These are phyloP conservation scores for Australoheros scitulus DNA, from an alignment of 2,113 vertebrate genomes.

Conservation along the genomic window DNA sequence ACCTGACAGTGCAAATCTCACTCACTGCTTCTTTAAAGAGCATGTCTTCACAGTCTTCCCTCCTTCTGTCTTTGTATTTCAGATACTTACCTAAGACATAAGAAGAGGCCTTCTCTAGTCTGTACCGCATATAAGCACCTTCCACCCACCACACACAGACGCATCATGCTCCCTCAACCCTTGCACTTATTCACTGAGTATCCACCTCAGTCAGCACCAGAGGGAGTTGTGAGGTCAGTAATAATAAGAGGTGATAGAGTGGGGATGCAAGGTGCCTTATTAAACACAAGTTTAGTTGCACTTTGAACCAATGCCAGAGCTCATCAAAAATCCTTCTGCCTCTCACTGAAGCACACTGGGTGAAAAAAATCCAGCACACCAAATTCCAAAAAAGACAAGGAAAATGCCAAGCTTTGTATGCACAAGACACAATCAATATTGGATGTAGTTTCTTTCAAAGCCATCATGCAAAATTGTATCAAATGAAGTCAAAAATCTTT, in stretches of 20 bases:
- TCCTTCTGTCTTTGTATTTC: background rate
- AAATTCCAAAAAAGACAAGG: background rate
- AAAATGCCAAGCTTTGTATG: background rate
- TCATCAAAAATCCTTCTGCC: background rate
- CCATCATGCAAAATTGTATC: background rate
- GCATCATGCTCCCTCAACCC: conserved; percentile 23
- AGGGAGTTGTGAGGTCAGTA: conserved; percentile 66
- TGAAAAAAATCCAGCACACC: background rate
- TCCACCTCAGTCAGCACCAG: conserved; percentile 67
- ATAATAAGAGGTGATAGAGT: conserved; percentile 47
- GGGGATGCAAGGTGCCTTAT: conserved; percentile 18
- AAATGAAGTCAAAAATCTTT: too few relatives aligned
- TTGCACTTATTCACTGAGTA: conserved; percentile 37
- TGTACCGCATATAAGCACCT: conserved; percentile 29
- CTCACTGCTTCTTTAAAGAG: conserved; percentile 18
- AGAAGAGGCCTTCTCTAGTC: background rate
- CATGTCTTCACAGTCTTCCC: background rate
- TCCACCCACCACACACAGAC: conserved; percentile 15
- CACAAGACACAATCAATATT: background rate
- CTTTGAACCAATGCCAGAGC: conserved; percentile 31
- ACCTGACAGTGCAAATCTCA: conserved; percentile 37
- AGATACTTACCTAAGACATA: conserved; percentile 9
- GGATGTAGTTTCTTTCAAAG: background rate
- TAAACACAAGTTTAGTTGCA: conserved; percentile 22
- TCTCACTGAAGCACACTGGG: background rate